Evolutionary conservation across 23 tunicate genomes (phyloP), one percentile per base, ranked within the genome.

Genomic region (Corella eumyota): DNA sequence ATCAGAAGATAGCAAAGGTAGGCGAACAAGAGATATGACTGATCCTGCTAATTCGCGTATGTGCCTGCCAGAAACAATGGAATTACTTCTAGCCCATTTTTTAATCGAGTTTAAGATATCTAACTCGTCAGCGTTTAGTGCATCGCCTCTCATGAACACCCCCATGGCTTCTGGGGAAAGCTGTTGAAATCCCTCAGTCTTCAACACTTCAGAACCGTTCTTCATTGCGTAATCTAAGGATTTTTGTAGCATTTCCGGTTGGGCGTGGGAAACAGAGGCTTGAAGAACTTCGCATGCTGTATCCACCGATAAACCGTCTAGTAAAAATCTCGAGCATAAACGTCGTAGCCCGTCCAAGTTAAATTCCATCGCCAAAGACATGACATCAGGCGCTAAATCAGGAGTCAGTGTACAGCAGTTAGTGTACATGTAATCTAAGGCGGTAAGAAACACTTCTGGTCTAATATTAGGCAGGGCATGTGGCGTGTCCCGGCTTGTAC

Each of bases 381-480:
- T 61, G 0, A 90, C 88, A 37, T 78, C 97, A 21, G 97, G 68
- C 1, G 90, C 97, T 33, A 90, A 76, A 30, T 90, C 82, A 30
- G 63, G 56, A 53, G 97, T 90, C 22, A 90, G 48, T 5, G 97
- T 90, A 73, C 97, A 90, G 66, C 97, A 90, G 57, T 90, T 90
- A 21, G 90, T 72, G 74, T 90, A 90, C 76, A 90, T 90, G 77
- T 90, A 90, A 34, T 90, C 97, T 25, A 90, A 34, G 15, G 86
- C 85, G 1, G 97, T 90, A 7, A 90, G 88, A 51, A 90, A 90
- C 9, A 90, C 97, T 67, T 90, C 97, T 0, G 97, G 87, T 34
- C 88, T 65, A 3, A 78, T 6, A 7, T 79, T 78, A 2, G 80
- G 74, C 25, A 90, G 57, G 19, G 67, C 50, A 34, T 70, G 60